Percentiles rank a stretch among this genome's conserved stretches.
Conservation (phyloP, 2,113 vertebrate species). For the Podarcis raffonei region DNA sequence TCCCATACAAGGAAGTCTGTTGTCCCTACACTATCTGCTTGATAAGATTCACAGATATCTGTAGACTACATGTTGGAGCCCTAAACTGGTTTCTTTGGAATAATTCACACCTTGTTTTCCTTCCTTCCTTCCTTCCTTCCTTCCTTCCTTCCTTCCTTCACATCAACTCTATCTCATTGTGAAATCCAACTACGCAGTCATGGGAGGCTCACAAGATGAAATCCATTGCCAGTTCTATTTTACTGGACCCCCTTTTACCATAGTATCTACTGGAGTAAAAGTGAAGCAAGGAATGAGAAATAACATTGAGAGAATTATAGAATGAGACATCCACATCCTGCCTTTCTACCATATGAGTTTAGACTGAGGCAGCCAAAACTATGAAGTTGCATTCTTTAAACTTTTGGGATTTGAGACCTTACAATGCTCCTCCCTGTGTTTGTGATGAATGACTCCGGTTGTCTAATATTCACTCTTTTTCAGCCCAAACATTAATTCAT, state of each 20-base stretch:
- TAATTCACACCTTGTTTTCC: background rate
- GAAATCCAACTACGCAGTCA: background rate
- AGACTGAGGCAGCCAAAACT: background rate
- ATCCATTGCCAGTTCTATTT: background rate
- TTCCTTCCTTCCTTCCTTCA: no score
- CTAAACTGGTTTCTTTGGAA: background rate
- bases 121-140: background rate
- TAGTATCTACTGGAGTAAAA: background rate
- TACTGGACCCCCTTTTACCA: no score
- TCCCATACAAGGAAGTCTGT: background rate
- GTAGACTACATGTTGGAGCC: background rate
- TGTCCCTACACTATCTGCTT: background rate
- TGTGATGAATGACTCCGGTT: background rate
- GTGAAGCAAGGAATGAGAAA: background rate
- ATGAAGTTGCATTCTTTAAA: background rate
- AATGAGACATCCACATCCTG: background rate
- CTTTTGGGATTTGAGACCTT: background rate
- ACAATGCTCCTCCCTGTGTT: background rate
- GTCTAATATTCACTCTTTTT: background rate
- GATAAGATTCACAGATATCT: background rate
- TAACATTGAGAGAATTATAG: background rate
- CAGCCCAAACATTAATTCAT: background rate
- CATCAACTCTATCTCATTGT: background rate
- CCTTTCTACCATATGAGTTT: background rate
- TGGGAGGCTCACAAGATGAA: background rate